Base-by-base conservation (phyloP, 1,140 invertebrate species). In the Anoplophora glabripennis region DNA sequence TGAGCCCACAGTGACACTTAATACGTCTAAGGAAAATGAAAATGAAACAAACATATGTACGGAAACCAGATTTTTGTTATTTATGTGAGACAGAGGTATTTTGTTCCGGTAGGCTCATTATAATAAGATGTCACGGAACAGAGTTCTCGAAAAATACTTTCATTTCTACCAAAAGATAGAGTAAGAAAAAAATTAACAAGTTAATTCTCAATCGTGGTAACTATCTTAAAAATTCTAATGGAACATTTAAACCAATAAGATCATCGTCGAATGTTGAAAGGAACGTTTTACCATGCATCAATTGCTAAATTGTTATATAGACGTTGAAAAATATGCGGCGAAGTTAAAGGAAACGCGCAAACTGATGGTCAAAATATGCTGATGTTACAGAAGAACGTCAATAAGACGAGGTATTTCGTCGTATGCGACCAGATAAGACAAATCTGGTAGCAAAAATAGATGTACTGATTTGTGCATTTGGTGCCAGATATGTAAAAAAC, bases 381-480 rank as follows among this genome's bases (percentile, higher is more conserved):
- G 21, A 5, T 3, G 5, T 28, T 28, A 28, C 21, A 28, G 2
- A 28, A n/a, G 2, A 28, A 28, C 21, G 21, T 28, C 21, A 5
- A 28, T 28, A 28, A 28, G 5, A 28, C 21, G 54, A 54, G 14
- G 58, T 64, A 36, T 61, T 62, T 56, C 52, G 58, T 15, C 10
- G 35, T 17, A 64, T 61, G 65, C 45, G 62, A 38, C 38, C 59
- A 15, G 61, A 66, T 57, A 45, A 55, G 54, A 46, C 61, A 55
- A 61, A 58, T 45, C n/a, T 61, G 14, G 14, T 52, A n/a, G 56
- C 57, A 9, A 64, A 64, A 58, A 60, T 53, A 57, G 64, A 68
- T 56, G 12, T 42, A 10, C 57, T 66, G 12, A 68, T 68, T 44
- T 68, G 66, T 61, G 57, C 59, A 17, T 68, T 66, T 62, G 64